Evolutionary conservation across 2,888 invertebrate species (phyloP), one percentile per base, ranked within the genome.

Genomic region (Drosophila austrosaltans): DNA sequence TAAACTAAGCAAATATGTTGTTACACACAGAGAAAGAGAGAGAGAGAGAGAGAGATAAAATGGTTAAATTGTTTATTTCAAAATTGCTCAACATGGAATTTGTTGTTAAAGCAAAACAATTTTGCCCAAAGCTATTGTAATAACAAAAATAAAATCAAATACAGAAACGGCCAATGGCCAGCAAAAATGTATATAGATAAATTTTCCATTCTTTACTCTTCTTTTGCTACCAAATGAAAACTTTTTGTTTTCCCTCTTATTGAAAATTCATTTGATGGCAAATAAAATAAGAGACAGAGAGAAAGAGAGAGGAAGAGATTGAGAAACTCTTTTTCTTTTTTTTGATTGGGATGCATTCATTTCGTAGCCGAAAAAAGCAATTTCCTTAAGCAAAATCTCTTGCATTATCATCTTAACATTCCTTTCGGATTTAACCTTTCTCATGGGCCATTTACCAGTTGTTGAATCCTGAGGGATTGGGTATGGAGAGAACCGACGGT

Each of bases 361-460:
- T 48, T 48, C 36, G 44, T 48, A 48, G 44, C 7, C 44, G 8
- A 20, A 22, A 48, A 48, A 57, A 57, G 39, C 57, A 39, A 57
- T 32, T 57, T 57, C 22, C 39, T 39, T 20, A 22, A 39, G 22
- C 30, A 10, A 57, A 39, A 57, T 57, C 36, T 57, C 22, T 57
- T 39, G 36, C 36, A 22, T 39, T 57, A 57, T 57, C 57, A 57
- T 57, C 57, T 12, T 57, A 48, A 57, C 36, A 57, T 57, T 57
- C 57, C 57, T 39, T 39, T 39, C 12, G 54, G 57, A 39, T 39
- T 57, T 57, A 57, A 57, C 57, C 57, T 57, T 57, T 57, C 39
- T 57, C 20, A 39, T 39, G 57, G 39, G 22, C 57, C 57, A 57
- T 57, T 57, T 57, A n/a, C 57, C 39, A 57, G 57, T 22, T 10